Conservation (phyloP, 2,888 invertebrate genomes). For the Platycheirus rosarum region DNA sequence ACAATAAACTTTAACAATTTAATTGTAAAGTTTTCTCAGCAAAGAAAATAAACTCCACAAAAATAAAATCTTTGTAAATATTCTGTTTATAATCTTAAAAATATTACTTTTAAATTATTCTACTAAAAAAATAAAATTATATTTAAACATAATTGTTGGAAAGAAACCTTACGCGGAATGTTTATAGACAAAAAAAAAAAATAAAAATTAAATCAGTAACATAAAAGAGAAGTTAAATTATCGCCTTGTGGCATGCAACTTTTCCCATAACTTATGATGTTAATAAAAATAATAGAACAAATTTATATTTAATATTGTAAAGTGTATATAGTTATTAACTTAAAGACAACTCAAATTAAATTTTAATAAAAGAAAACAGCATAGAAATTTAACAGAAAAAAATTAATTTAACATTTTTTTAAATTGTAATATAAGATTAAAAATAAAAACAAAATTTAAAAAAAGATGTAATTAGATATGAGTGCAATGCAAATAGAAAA, state of each 20-base stretch:
- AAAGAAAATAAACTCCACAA: constrained; percentile 38
- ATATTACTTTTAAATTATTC: constrained; percentile 37
- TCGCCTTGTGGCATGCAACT: constrained; percentile 49
- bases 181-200: constrained; percentile 6
- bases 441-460: constrained; percentile 30
- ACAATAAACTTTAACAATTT: constrained; percentile 69
- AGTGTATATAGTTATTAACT: constrained; percentile 10
- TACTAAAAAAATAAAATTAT: constrained; percentile 14
- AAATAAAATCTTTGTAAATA: constrained; percentile 67
- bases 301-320: constrained; percentile 46
- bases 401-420: constrained; percentile 49
- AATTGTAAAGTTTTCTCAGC: constrained; percentile 67
- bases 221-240: background rate
- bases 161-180: constrained; percentile 11
- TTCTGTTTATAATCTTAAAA: constrained; percentile 47
- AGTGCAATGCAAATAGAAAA: constrained; percentile 48
- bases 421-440: constrained; percentile 50
- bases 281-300: constrained; percentile 47
- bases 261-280: constrained; percentile 64
- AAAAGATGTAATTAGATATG: constrained; percentile 45
- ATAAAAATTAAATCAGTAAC: constrained; percentile 17
- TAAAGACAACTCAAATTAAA: constrained; percentile 6
- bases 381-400: constrained; percentile 10
- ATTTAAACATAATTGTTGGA: constrained; percentile 45
- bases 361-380: constrained; percentile 3